A percentile compares a stretch with the other conserved stretches of the same genome.
These are phyloP conservation scores for Rhinichthys osculus DNA, from an alignment of 2,797 vertebrate genomes.

Conservation along the genomic window DNA sequence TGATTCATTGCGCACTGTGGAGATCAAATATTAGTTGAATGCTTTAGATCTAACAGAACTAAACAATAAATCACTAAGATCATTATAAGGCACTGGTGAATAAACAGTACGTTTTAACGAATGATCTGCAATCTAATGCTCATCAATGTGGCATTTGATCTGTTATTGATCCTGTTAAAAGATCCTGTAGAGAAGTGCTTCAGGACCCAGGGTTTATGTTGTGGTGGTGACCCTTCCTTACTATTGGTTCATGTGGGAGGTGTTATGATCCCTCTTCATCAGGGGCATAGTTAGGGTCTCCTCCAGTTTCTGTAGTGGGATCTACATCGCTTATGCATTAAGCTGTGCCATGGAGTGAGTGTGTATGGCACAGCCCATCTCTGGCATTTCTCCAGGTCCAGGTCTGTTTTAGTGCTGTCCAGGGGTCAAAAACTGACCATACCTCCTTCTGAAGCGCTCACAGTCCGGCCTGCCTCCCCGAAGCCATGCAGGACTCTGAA, in stretches of 20 bases:
- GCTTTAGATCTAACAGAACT: constrained; percentile 2
- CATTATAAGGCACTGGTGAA: neutral
- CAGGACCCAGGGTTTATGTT: neutral
- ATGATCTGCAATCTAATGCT: neutral
- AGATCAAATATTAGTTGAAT: neutral
- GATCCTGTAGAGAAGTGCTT: neutral
- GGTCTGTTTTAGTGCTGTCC: constrained; percentile 49
- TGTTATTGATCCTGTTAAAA: neutral
- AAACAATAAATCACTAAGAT: neutral
- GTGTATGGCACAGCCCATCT: constrained; percentile 40
- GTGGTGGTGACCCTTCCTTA: neutral
- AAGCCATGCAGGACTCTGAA: constrained; percentile 71
- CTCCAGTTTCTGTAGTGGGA: neutral
- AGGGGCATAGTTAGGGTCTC: constrained; percentile 42
- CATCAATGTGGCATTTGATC: neutral
- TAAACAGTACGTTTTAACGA: neutral
- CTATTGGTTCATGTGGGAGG: neutral
- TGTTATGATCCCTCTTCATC: constrained; percentile 30
- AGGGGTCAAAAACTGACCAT: neutral
- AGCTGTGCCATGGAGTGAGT: constrained; percentile 42
- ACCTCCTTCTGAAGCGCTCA: constrained; percentile 39
- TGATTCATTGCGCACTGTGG: neutral
- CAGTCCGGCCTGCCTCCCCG: constrained; percentile 29
- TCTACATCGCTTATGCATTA: constrained; percentile 31
- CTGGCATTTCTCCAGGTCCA: constrained; percentile 52